These are phyloP conservation scores for Sphaerophoria taeniata DNA, from an alignment of 2,888 invertebrate species.

Conservation along the genomic window DNA sequence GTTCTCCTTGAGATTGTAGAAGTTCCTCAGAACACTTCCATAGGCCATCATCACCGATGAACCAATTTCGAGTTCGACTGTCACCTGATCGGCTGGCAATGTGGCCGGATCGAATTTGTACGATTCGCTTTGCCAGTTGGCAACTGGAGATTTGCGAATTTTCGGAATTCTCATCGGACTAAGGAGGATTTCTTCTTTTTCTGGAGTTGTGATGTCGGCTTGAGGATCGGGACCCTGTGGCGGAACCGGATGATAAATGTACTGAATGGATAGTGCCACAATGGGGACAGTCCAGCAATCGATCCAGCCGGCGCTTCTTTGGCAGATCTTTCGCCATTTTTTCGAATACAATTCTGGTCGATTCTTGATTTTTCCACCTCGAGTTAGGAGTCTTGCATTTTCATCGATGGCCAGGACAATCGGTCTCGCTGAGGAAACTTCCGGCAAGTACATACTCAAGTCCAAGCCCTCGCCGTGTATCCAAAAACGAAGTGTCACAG, in stretches of 20 bases:
- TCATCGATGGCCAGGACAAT: slow-evolving; percentile 93
- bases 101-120: slow-evolving; percentile 94
- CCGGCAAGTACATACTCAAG: slow-evolving; percentile 94
- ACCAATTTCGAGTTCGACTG: slow-evolving; percentile 96
- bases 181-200: slow-evolving; percentile 95
- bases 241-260: slow-evolving; percentile 96
- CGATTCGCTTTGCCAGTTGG: slow-evolving; percentile 87
- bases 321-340: slow-evolving; percentile 93
- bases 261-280: slow-evolving; percentile 94
- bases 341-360: slow-evolving; percentile 84
- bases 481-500: slow-evolving; percentile 94
- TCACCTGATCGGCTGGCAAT: slow-evolving; percentile 94
- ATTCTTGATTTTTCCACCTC: slow-evolving; percentile 87
- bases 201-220: slow-evolving; percentile 96
- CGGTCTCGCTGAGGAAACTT: slow-evolving; percentile 94
- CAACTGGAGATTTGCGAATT: slow-evolving; percentile 88
- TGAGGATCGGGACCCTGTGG: slow-evolving; percentile 94
- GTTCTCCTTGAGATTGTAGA: slow-evolving; percentile 97
- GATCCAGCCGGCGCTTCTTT: slow-evolving; percentile 91
- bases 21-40: slow-evolving; percentile 94
- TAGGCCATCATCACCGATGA: slow-evolving; percentile 96
- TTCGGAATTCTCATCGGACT: slow-evolving; percentile 96
- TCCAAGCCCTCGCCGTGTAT: slow-evolving; percentile 98
- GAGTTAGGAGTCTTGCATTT: slow-evolving; percentile 92
- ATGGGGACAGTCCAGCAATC: slow-evolving; percentile 98